A percentile compares a stretch with the other conserved stretches of the same genome.
phyloP scores from a whole-genome alignment of 2,113 vertebrate species.

The Melanotaenia duboulayi region DNA sequence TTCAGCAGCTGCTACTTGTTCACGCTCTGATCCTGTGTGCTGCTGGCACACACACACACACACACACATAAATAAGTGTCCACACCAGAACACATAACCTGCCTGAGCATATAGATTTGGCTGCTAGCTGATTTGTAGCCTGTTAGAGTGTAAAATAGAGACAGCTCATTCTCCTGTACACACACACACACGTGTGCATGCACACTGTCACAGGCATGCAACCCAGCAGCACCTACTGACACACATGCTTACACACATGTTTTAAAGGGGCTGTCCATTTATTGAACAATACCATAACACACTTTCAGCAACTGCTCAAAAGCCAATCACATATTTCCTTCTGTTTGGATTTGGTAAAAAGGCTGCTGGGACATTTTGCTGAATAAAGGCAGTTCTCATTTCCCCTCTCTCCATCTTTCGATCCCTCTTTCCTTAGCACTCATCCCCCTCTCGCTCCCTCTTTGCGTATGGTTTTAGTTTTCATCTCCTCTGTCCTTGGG shows the following conservation, averaged over 20 bases:
- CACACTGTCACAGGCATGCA: slow-evolving; percentile 11
- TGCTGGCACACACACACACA: slow-evolving; percentile 7
- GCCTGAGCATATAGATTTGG: slow-evolving; percentile 47
- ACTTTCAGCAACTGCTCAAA: slow-evolving; percentile 30
- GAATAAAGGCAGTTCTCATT: slow-evolving; percentile 52
- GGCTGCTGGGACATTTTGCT: slow-evolving; percentile 47
- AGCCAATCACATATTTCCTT: slow-evolving; percentile 56
- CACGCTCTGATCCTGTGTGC: slow-evolving; percentile 47
- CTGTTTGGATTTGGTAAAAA: slow-evolving; percentile 54
- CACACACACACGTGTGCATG: background rate
- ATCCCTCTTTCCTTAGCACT: slow-evolving; percentile 29
- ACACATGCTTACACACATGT: background rate
- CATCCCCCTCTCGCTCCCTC: slow-evolving; percentile 17
- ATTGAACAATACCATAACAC: background rate
- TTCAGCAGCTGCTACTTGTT: slow-evolving; percentile 79
- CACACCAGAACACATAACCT: background rate
- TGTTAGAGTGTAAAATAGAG: slow-evolving; percentile 60
- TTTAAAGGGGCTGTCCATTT: background rate
- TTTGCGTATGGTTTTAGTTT: slow-evolving; percentile 72
- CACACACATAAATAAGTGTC: background rate
- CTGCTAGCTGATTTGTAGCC: slow-evolving; percentile 76
- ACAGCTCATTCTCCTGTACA: slow-evolving; percentile 25
- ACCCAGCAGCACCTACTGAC: slow-evolving; percentile 6
- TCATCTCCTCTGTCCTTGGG: slow-evolving; percentile 67
- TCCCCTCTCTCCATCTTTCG: slow-evolving; percentile 45